A percentile compares a stretch with the other conserved stretches of the same genome.
phyloP scores from a whole-genome alignment of 1,140 invertebrate species.

The Aethina tumida region DNA sequence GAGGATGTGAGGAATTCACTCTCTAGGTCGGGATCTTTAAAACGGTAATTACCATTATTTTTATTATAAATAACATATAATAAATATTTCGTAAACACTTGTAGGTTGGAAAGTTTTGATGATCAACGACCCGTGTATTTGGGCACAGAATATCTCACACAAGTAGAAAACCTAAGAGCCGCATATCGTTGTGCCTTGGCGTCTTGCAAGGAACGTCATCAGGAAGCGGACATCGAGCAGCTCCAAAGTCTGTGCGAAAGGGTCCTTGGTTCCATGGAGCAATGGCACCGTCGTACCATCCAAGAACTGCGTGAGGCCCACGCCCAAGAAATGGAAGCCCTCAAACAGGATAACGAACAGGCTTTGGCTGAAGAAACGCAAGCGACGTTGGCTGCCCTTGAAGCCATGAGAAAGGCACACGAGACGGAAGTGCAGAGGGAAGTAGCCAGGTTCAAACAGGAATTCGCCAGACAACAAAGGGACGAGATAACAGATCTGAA shows the following conservation, averaged over 20 bases:
- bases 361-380: slow-evolving; percentile 83
- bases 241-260: slow-evolving; percentile 76
- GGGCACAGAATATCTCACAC: slow-evolving; percentile 66
- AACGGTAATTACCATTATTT: slow-evolving; percentile 20
- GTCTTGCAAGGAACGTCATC: slow-evolving; percentile 62
- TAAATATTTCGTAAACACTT: slow-evolving; percentile 1
- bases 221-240: slow-evolving; percentile 80
- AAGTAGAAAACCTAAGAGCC: slow-evolving; percentile 60
- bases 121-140: slow-evolving; percentile 36
- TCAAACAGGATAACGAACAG: slow-evolving; percentile 75
- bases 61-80: neutral
- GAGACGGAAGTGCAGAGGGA: slow-evolving; percentile 83
- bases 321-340: slow-evolving; percentile 58
- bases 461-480: slow-evolving; percentile 66
- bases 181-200: slow-evolving; percentile 55
- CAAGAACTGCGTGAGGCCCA: slow-evolving; percentile 79
- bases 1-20: slow-evolving; percentile 15
- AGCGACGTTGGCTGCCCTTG: slow-evolving; percentile 68
- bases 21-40: slow-evolving; percentile 13
- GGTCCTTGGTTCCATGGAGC: slow-evolving; percentile 77
- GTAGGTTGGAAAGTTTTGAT: slow-evolving; percentile 21
- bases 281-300: slow-evolving; percentile 74
- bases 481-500: slow-evolving; percentile 75
- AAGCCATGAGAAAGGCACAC: slow-evolving; percentile 88
- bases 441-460: slow-evolving; percentile 76